Evolutionary conservation across 2,888 invertebrate species (phyloP).

Genomic region (Sphaerophoria taeniata): DNA sequence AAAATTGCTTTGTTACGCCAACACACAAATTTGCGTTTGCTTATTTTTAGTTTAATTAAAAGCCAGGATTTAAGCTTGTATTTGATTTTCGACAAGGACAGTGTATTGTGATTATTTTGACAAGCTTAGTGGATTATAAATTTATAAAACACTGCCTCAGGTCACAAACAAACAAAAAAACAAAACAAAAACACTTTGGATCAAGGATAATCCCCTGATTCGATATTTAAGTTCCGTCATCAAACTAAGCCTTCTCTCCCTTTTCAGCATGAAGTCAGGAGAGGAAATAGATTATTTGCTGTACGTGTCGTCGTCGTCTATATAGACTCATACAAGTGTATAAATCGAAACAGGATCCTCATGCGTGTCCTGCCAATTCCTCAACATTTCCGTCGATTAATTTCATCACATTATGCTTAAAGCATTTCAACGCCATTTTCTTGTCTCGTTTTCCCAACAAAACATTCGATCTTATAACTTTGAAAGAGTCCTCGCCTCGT

Average conservation of each 20-base stretch:
- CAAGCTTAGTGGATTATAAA: background rate
- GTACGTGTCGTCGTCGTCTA: background rate
- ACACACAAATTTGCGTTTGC: constrained; percentile 3
- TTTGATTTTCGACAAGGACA: background rate
- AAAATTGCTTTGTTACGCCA: constrained; percentile 9
- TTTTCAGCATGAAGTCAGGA: no score
- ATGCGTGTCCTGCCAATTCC: constrained; percentile 22
- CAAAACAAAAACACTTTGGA: no score
- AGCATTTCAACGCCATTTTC: constrained; percentile 58
- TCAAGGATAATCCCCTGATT: no score
- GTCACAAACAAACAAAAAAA: no score
- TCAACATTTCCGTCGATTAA: constrained; percentile 28
- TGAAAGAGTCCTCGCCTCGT: background rate
- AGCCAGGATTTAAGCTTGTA: background rate
- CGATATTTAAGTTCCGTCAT: no score
- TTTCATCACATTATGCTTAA: constrained; percentile 46
- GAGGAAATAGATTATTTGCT: background rate
- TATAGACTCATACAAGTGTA: background rate
- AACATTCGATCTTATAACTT: constrained; percentile 48
- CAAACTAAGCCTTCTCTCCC: no score
- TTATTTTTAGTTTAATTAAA: constrained; percentile 48
- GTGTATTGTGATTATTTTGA: background rate
- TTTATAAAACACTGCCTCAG: no score
- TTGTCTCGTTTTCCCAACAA: constrained; percentile 20
- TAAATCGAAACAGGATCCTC: constrained; percentile 29